Conservation (phyloP, 2,888 invertebrate genomes). For the Thymelicus acteon region DNA sequence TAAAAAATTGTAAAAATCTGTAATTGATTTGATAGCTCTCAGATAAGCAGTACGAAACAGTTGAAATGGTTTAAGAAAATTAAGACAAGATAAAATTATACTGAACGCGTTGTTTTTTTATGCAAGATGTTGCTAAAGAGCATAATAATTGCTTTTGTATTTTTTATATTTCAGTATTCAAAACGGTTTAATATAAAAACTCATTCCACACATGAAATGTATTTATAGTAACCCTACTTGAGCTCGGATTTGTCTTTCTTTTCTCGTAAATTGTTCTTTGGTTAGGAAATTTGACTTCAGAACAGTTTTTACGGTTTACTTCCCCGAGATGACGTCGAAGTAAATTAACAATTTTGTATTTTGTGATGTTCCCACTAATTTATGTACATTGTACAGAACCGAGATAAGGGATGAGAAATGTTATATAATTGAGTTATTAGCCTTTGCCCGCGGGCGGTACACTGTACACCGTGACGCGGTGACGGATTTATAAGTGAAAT, state of each 20-base stretch:
- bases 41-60: too few relatives aligned
- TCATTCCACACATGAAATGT: neutral
- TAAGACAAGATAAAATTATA: too few relatives aligned
- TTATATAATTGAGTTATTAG: conserved; percentile 9
- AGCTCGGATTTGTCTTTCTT: conserved; percentile 34
- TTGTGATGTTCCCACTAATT: conserved; percentile 20
- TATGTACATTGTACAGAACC: conserved; percentile 18
- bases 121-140: too few relatives aligned
- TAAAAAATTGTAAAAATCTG: too few relatives aligned
- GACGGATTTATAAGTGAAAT: neutral
- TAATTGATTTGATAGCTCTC: too few relatives aligned
- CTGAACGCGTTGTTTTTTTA: too few relatives aligned
- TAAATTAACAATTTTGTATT: conserved; percentile 36
- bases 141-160: too few relatives aligned
- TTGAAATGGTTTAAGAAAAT: neutral
- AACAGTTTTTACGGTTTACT: conserved; percentile 32
- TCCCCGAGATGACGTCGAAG: conserved; percentile 26
- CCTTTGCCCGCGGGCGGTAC: neutral
- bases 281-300: conserved; percentile 37
- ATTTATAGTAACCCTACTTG: conserved; percentile 20
- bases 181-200: neutral
- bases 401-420: conserved; percentile 7
- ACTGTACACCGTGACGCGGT: neutral
- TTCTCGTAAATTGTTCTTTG: conserved; percentile 36
- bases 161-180: neutral